Conservation (phyloP, 1,140 invertebrate species). For the Sarcophaga peregrina region DNA sequence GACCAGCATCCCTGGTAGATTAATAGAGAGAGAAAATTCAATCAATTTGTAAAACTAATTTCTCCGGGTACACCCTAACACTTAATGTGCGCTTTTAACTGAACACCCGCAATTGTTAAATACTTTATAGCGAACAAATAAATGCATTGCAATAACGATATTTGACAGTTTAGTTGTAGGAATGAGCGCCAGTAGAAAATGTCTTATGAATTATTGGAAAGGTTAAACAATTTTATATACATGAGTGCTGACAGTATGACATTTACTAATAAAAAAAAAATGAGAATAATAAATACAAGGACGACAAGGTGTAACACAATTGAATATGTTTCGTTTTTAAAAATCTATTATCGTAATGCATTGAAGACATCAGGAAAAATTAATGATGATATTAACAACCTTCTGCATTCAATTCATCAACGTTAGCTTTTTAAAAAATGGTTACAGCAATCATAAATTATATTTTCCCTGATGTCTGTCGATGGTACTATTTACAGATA, state of each 20-base stretch:
- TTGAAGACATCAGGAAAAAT: background rate
- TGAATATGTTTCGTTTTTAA: background rate
- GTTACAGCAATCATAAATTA: no score
- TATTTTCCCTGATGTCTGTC: no score
- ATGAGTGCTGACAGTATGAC: slow-evolving; percentile 13
- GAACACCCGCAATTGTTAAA: background rate
- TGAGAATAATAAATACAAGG: background rate
- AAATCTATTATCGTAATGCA: background rate
- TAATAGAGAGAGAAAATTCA: background rate
- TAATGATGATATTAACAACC: background rate
- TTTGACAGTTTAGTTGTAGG: background rate
- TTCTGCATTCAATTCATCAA: no score
- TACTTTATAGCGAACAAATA: background rate
- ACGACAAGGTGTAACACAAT: background rate
- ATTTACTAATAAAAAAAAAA: slow-evolving; percentile 9
- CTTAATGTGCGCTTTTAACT: background rate
- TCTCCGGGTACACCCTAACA: background rate
- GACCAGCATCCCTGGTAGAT: no score
- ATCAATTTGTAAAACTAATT: background rate
- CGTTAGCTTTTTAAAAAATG: no score
- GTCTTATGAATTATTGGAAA: slow-evolving; percentile 27
- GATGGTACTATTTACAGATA: no score
- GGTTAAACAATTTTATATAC: background rate
- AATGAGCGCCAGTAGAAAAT: background rate
- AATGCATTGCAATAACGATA: background rate